These are phyloP conservation scores for Pyrochroa serraticornis DNA, from an alignment of 2,888 invertebrate genomes.

Conservation along the genomic window DNA sequence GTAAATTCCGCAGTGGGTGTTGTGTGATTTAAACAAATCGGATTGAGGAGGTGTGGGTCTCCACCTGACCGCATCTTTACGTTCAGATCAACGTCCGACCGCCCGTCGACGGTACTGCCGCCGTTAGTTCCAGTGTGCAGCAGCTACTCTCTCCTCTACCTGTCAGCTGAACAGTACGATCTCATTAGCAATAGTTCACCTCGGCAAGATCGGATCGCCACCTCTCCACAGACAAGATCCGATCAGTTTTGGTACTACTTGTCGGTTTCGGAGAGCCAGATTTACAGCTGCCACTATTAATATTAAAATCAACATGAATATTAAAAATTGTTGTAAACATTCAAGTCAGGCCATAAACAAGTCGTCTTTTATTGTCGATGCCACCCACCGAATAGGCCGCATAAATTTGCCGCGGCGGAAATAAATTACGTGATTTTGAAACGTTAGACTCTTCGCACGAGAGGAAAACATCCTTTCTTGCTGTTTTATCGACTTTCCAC, in stretches of 20 bases:
- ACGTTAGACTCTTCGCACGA: too few species aligned
- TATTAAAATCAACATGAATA: conserved; percentile 24
- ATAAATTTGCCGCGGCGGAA: too few species aligned
- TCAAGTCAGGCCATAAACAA: conserved; percentile 23
- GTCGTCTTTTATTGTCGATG: conserved; percentile 22
- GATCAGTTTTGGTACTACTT: too few species aligned
- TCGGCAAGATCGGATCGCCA: conserved; percentile 8
- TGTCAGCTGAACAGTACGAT: conserved; percentile 26
- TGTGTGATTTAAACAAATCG: conserved; percentile 44
- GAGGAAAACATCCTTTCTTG: too few species aligned
- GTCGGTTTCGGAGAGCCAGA: conserved; percentile 1
- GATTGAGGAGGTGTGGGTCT: conserved; percentile 42
- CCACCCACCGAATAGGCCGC: conserved; percentile 14
- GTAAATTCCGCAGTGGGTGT: conserved; percentile 45
- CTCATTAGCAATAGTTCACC: conserved; percentile 29
- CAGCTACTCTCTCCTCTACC: conserved; percentile 23
- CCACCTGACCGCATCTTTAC: conserved; percentile 43
- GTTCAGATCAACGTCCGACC: conserved; percentile 42
- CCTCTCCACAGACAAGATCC: too few species aligned
- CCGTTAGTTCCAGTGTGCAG: conserved; percentile 4
- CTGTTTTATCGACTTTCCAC: too few species aligned
- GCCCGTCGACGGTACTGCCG: conserved; percentile 25
- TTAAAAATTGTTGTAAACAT: conserved; percentile 28
- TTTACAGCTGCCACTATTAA: conserved; percentile 15
- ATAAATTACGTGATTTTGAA: too few species aligned